A percentile compares a stretch with the other conserved stretches of the same genome.
These are phyloP conservation scores for Artibeus lituratus DNA, from an alignment of 2,797 vertebrate species.

Conservation along the genomic window DNA sequence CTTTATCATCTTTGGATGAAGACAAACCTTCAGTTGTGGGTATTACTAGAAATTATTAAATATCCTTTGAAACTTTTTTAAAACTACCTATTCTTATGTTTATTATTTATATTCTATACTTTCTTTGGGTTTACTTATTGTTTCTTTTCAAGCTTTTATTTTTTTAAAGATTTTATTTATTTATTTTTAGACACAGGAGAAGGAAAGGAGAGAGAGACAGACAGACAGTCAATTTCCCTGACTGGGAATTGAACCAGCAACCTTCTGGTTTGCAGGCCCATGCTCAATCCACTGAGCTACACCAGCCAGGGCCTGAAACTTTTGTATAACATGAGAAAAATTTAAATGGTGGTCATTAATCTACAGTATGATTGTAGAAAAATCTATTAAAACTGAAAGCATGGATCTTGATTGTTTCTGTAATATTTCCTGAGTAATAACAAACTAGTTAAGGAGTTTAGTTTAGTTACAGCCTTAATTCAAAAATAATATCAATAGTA, in stretches of 20 bases:
- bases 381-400: conserved; percentile 21
- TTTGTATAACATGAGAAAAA: not conserved
- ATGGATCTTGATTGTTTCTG: not conserved
- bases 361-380: not conserved
- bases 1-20: not conserved
- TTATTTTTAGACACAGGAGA: no score
- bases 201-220: no score
- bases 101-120: no score
- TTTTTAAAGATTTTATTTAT: no score
- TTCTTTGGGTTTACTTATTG: no score
- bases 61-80: not conserved
- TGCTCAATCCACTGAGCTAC: no score
- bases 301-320: not conserved
- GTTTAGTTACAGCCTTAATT: conserved; percentile 2
- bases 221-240: no score
- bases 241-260: no score
- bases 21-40: not conserved
- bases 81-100: no score
- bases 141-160: no score
- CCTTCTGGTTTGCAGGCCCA: no score
- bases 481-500: not conserved
- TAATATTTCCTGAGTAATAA: conserved; percentile 33
- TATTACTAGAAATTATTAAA: conserved; percentile 15
- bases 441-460: not conserved
- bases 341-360: not conserved